Percentiles rank a stretch among this genome's conserved stretches.
Conservation (phyloP, 2,888 invertebrate species). For the Torymus tubicola region DNA sequence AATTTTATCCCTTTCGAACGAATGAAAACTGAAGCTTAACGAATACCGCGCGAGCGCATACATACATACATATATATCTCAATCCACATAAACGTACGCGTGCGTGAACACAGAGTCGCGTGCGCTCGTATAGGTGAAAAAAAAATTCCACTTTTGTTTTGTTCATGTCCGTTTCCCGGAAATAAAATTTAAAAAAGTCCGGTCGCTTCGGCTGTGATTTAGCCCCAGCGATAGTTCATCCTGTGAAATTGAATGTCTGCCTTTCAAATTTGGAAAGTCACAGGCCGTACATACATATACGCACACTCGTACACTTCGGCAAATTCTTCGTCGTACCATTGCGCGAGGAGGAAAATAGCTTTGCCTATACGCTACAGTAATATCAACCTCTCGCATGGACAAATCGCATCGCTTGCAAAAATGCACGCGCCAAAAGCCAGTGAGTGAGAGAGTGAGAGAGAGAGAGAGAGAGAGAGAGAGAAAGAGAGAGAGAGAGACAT, state of each 20-base stretch:
- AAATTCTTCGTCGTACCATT: too few relatives aligned
- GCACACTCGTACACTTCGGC: neutral
- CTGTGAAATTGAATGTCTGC: constrained; percentile 42
- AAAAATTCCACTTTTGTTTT: constrained; percentile 11
- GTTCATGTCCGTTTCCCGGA: neutral
- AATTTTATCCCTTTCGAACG: neutral
- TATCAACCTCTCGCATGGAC: too few relatives aligned
- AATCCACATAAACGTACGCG: too few relatives aligned
- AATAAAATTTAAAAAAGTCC: constrained; percentile 23
- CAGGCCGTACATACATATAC: neutral
- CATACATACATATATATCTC: too few relatives aligned
- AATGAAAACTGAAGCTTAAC: neutral
- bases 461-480: too few relatives aligned
- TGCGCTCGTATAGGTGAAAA: neutral
- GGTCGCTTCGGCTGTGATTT: neutral
- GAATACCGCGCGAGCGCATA: neutral
- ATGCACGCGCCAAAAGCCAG: too few relatives aligned
- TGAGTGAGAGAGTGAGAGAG: too few relatives aligned
- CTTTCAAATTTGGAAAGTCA: constrained; percentile 24
- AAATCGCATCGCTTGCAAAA: too few relatives aligned
- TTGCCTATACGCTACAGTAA: too few relatives aligned
- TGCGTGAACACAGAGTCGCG: too few relatives aligned
- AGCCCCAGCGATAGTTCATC: constrained; percentile 23
- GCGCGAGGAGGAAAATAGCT: too few relatives aligned
- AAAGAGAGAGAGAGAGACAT: neutral